phyloP scores from a whole-genome alignment of 37 sponge, comb jelly and placozoan genomes.

The Cladorhizidae sp. region DNA sequence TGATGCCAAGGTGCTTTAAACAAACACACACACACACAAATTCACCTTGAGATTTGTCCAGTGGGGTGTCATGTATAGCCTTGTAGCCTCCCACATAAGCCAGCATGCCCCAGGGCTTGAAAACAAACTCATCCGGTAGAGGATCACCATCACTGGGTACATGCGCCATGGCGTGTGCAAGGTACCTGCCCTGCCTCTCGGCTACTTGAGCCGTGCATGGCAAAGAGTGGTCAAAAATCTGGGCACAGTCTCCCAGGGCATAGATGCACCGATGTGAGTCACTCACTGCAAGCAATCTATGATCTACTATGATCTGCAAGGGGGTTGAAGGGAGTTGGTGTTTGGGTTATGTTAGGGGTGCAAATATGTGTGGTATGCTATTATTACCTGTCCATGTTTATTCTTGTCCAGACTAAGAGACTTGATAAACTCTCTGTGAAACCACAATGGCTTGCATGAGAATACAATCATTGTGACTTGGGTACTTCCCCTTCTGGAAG shows the following conservation, averaged over 20 bases:
- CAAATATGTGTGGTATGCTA: too few species aligned
- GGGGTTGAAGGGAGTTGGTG: too few species aligned
- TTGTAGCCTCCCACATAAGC: constrained; percentile 88
- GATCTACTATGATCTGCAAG: constrained; percentile 72
- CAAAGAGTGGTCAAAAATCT: constrained; percentile 25
- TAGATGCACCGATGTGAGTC: constrained; percentile 51
- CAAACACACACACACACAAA: too few species aligned
- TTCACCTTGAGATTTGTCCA: constrained; percentile 78
- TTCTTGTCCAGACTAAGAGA: constrained; percentile 59
- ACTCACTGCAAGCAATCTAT: constrained; percentile 32
- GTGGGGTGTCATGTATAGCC: constrained; percentile 72
- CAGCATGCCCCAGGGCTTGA: constrained; percentile 82
- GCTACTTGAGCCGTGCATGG: constrained; percentile 89
- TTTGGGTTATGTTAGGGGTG: too few species aligned
- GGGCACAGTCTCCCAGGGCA: constrained; percentile 91
- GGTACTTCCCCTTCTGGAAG: too few species aligned
- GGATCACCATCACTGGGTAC: background rate
- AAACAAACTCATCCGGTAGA: constrained; percentile 47
- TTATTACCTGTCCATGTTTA: constrained; percentile 65
- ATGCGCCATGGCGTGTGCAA: constrained; percentile 64
- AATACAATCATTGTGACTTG: too few species aligned
- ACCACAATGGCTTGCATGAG: too few species aligned
- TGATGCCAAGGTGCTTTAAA: too few species aligned
- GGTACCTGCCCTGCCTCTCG: constrained; percentile 81
- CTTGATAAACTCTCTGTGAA: constrained; percentile 55